Evolutionary conservation across 2,113 vertebrate species (phyloP).

Genomic region (Nipponia nippon): DNA sequence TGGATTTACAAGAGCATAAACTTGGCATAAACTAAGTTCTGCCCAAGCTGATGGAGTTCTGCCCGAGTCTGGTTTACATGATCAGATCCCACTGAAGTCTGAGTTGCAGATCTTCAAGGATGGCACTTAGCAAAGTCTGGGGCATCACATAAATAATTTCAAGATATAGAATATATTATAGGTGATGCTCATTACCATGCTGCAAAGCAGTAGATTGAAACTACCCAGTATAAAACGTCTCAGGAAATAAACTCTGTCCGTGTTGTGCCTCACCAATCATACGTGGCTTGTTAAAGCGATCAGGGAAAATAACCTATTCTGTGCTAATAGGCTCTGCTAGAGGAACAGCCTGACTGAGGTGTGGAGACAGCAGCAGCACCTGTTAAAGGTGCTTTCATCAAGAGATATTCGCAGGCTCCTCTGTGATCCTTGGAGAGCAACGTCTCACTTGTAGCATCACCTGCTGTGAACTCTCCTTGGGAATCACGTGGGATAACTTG

Average conservation of each 20-base stretch:
- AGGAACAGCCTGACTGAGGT: neutral
- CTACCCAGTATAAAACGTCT: neutral
- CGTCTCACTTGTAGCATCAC: fast-evolving
- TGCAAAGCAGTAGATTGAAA: neutral
- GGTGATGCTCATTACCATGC: neutral
- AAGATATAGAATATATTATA: neutral
- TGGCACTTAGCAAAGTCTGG: neutral
- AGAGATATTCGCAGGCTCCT: neutral
- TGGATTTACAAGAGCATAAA: neutral
- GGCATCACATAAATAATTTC: neutral
- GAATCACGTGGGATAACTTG: neutral
- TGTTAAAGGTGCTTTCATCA: neutral
- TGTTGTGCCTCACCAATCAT: neutral
- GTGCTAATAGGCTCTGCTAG: neutral
- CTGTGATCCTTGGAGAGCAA: neutral
- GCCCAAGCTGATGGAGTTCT: neutral
- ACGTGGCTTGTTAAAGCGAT: neutral
- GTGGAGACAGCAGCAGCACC: fast-evolving
- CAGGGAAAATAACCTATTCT: fast-evolving
- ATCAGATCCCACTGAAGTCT: neutral
- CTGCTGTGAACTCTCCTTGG: neutral
- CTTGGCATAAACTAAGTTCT: neutral
- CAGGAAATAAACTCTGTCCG: neutral
- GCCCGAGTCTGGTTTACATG: fast-evolving
- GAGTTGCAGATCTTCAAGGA: neutral